Base-by-base conservation (phyloP, 2,797 vertebrate species). In the Pyrocephalus nanus region DNA sequence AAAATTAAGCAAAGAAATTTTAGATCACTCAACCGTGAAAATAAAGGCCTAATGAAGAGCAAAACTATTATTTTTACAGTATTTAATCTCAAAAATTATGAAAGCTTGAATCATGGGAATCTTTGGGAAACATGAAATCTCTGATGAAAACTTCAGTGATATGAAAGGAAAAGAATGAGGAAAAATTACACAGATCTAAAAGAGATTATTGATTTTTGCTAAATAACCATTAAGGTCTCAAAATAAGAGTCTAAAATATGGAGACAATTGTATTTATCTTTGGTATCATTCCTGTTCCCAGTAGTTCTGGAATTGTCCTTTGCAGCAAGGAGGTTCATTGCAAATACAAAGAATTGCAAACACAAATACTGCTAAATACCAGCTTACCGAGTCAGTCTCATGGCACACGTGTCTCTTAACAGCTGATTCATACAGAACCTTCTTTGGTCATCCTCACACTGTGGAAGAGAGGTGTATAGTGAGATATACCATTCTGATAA, bases 381-480 rank as follows among this genome's bases (percentile, higher is more conserved):
- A 55, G 9, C 97, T 96, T 96, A 98, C 97, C 84, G 19, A 75
- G 92, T 96, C 77, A 97, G 75, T 69, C 96, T 96, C 96, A 96
- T 97, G 92, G 96, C 90, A 73, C 82, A 94, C 57, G 67, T 69
- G n/a, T 82, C 88, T 93, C 94, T 76, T 23, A 98, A 91, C 61
- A 97, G 94, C 21, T 97, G 87, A 22, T 94, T 94, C 51, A 97
- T 83, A 92, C 78, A 26, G 81, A 98, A 96, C n/a, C 12, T 84
- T 51, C 86, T 85, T 53, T 92, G 96, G 93, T 98, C 97, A 96
- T 98, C 97, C 38, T 50, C 96, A 55, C 36, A 38, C 98, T 98
- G 93, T 92, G 85, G 86, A 53, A 89, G 70, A 90, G 64, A 94
- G 87, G 50, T 32, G 32, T 27, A 83, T 10, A 90, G 58, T 79